These are phyloP conservation scores for Hafferia zeledoni DNA, from an alignment of 2,797 vertebrate genomes.

Conservation along the genomic window DNA sequence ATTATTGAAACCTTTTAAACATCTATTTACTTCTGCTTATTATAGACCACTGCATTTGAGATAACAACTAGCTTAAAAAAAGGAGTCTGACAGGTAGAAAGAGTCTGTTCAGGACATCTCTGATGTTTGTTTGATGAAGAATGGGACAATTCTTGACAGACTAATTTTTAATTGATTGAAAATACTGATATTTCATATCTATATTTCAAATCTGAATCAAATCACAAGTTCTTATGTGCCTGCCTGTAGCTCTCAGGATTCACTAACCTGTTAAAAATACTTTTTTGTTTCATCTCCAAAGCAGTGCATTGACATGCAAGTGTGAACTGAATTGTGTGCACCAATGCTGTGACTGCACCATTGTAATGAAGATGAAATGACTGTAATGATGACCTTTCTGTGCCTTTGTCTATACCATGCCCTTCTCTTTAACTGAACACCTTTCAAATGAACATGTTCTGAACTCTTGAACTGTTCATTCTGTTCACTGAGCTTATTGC, in stretches of 20 bases:
- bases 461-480: constrained; percentile 80
- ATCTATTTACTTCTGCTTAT: background rate
- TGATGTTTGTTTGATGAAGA: constrained; percentile 21
- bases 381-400: constrained; percentile 75
- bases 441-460: constrained; percentile 73
- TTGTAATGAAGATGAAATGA: constrained; percentile 77
- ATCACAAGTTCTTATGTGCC: background rate
- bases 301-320: background rate
- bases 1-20: background rate
- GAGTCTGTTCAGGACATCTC: background rate
- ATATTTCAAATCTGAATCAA: background rate
- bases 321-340: background rate
- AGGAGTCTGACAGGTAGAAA: background rate
- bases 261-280: background rate
- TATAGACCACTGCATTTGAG: background rate
- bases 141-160: constrained; percentile 15
- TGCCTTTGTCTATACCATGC: constrained; percentile 77
- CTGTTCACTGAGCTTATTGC: constrained; percentile 70
- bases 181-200: background rate
- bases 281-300: background rate
- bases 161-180: constrained; percentile 56
- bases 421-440: constrained; percentile 78
- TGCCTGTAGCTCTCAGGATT: background rate
- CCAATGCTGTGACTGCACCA: constrained; percentile 22
- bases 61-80: background rate